These are phyloP conservation scores for Nothura maculosa DNA, from an alignment of 2,797 vertebrate species.

Conservation along the genomic window DNA sequence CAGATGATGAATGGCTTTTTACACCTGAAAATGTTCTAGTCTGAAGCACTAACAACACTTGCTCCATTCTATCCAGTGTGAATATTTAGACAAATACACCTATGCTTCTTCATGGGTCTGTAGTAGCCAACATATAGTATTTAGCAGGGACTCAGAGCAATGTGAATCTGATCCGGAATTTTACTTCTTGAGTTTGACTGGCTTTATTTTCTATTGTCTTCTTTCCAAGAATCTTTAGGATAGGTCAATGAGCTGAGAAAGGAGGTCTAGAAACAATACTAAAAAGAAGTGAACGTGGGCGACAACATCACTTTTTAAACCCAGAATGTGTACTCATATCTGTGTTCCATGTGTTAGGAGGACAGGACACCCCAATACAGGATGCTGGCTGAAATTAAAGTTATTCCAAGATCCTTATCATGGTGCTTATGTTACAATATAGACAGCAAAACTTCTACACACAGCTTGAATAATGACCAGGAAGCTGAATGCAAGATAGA, in stretches of 20 bases:
- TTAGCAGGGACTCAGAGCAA: background rate
- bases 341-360: background rate
- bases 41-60: background rate
- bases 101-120: background rate
- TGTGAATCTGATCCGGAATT: background rate
- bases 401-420: background rate
- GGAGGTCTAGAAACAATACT: background rate
- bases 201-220: background rate
- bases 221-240: background rate
- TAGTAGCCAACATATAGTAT: background rate
- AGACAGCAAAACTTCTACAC: background rate
- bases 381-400: accelerated
- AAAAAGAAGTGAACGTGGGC: background rate
- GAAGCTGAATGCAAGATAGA: background rate
- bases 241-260: background rate
- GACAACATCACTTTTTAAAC: background rate
- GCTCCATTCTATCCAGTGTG: background rate
- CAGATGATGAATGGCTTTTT: background rate
- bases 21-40: background rate
- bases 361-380: background rate
- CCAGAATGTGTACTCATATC: background rate
- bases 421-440: background rate
- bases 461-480: background rate
- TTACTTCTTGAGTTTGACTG: background rate
- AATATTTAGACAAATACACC: background rate